phyloP scores from a whole-genome alignment of 64 coral and sea anemone species.

The Pocillopora damicornis region DNA sequence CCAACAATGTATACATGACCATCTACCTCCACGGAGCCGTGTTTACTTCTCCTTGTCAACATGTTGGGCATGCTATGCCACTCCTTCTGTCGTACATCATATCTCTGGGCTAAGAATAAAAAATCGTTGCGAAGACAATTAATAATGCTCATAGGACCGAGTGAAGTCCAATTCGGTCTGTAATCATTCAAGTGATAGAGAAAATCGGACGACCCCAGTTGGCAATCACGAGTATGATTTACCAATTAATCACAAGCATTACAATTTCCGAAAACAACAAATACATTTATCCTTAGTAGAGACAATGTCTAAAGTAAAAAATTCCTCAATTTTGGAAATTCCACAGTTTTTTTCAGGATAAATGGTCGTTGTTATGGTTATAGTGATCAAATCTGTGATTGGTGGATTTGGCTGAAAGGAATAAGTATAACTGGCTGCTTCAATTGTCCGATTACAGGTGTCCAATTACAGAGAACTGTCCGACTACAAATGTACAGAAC shows the following conservation, averaged over 20 bases:
- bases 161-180: no score
- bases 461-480: no score
- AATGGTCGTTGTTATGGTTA: no score
- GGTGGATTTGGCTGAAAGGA: no score
- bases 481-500: no score
- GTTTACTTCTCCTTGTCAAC: slow-evolving; percentile 82
- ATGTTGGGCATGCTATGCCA: slow-evolving; percentile 87
- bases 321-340: not conserved
- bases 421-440: no score
- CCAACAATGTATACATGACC: slow-evolving; percentile 86
- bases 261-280: no score
- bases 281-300: no score
- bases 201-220: not conserved
- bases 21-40: slow-evolving; percentile 92
- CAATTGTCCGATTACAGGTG: no score
- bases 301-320: no score
- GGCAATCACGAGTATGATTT: not conserved
- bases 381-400: no score
- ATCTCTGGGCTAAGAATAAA: slow-evolving; percentile 50
- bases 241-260: no score
- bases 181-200: not conserved
- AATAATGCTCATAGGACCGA: not conserved
- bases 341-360: not conserved
- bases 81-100: slow-evolving; percentile 86
- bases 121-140: not conserved